Percentiles rank a stretch among this genome's conserved stretches.
These are phyloP conservation scores for Tenualosa thibaudeaui DNA, from an alignment of 2,797 vertebrate genomes.

Conservation along the genomic window DNA sequence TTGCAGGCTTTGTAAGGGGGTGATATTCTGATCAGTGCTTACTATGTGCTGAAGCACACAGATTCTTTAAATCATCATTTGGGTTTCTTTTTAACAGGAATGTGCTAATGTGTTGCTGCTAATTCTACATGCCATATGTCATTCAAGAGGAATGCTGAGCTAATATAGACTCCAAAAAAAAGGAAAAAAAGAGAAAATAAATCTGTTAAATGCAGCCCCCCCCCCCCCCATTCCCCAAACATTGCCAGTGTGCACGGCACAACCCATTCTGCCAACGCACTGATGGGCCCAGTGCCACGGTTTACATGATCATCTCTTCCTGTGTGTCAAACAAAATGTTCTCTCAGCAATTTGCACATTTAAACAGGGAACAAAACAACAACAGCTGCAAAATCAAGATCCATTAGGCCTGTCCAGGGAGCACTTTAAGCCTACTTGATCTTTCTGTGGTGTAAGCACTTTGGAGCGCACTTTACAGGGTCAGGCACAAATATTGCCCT, in stretches of 20 bases:
- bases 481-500: constrained; percentile 41
- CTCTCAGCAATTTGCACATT: constrained; percentile 22
- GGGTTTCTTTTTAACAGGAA: not conserved
- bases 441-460: constrained; percentile 50
- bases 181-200: not conserved
- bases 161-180: not conserved
- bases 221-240: too few species aligned
- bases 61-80: not conserved
- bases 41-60: not conserved
- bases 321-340: constrained; percentile 17
- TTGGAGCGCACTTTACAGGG: constrained; percentile 40
- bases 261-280: not conserved
- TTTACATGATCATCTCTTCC: constrained; percentile 15
- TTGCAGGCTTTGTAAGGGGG: not conserved
- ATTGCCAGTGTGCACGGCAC: not conserved
- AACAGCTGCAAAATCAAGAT: constrained; percentile 34
- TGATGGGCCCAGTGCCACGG: not conserved
- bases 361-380: constrained; percentile 24
- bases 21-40: not conserved
- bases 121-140: not conserved
- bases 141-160: not conserved
- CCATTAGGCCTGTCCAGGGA: constrained; percentile 53
- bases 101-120: not conserved
- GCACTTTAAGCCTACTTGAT: constrained; percentile 48
- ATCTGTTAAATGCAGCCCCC: not conserved